A percentile compares a stretch with the other conserved stretches of the same genome.
These are phyloP conservation scores for Tridacna gigas DNA, from an alignment of 2,888 invertebrate species.

Conservation along the genomic window DNA sequence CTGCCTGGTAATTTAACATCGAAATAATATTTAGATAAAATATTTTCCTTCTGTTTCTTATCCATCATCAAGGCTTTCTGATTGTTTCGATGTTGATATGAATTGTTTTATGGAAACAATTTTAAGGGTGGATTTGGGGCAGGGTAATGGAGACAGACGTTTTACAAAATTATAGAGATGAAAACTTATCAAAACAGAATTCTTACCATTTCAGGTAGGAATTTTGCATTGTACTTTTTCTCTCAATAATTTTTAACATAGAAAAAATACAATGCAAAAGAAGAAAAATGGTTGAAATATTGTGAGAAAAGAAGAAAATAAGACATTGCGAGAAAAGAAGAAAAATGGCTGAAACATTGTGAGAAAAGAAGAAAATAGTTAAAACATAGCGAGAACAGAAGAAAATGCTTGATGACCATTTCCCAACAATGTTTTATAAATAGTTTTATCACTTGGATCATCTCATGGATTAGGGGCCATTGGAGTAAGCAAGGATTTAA, in stretches of 20 bases:
- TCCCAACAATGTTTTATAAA: background rate
- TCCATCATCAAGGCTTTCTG: slow-evolving; percentile 32
- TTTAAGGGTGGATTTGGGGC: too few relatives aligned
- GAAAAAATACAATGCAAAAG: background rate
- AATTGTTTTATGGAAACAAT: slow-evolving; percentile 2
- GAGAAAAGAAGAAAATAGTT: too few relatives aligned
- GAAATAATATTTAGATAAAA: slow-evolving; percentile 42
- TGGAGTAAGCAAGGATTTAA: background rate
- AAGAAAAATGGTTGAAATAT: background rate
- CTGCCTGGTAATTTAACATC: slow-evolving; percentile 31
- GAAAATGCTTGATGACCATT: background rate
- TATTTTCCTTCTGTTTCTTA: slow-evolving; percentile 34
- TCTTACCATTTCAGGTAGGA: background rate
- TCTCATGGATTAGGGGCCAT: background rate
- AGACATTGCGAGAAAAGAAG: background rate
- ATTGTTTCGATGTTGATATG: background rate
- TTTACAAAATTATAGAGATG: background rate
- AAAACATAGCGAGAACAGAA: too few relatives aligned
- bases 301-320: background rate
- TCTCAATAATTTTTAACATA: background rate
- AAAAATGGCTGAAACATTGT: too few relatives aligned
- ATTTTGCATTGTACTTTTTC: background rate
- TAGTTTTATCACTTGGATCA: background rate
- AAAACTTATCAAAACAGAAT: background rate
- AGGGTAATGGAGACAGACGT: too few relatives aligned